Percentiles rank a stretch among this genome's conserved stretches.
phyloP scores from a whole-genome alignment of 2,888 invertebrate genomes.

The Trypoxylon attenuatum region DNA sequence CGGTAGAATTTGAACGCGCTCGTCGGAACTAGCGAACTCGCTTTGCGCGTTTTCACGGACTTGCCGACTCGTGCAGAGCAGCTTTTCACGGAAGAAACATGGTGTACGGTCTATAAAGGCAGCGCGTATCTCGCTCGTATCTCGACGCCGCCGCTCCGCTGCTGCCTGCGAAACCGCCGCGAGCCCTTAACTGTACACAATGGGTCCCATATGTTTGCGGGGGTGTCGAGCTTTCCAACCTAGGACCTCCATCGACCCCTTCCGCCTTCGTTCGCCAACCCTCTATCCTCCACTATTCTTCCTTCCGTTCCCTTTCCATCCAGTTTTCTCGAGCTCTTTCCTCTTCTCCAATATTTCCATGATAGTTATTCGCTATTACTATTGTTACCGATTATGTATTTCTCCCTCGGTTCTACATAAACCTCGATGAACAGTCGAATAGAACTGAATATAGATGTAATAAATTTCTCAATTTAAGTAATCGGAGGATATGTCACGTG shows the following conservation, averaged over 20 bases:
- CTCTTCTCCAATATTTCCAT: no score
- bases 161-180: slow-evolving; percentile 56
- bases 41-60: slow-evolving; percentile 48
- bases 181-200: slow-evolving; percentile 64
- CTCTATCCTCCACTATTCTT: slow-evolving; percentile 3
- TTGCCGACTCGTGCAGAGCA: slow-evolving; percentile 41
- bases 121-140: slow-evolving; percentile 65
- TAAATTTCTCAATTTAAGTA: no score
- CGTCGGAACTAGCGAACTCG: no score
- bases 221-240: slow-evolving; percentile 62
- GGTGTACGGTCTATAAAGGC: slow-evolving; percentile 66
- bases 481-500: no score
- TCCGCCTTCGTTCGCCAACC: no score
- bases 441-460: no score
- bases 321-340: no score
- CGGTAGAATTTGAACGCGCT: no score
- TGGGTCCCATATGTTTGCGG: slow-evolving; percentile 70
- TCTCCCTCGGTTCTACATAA: no score
- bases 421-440: no score
- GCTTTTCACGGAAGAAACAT: slow-evolving; percentile 66
- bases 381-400: no score
- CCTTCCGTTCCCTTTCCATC: background rate
- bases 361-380: no score
- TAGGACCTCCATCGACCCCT: slow-evolving; percentile 52
- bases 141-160: slow-evolving; percentile 49